phyloP scores from a whole-genome alignment of 2,888 invertebrate genomes.

The Agriopis leucophaearia region DNA sequence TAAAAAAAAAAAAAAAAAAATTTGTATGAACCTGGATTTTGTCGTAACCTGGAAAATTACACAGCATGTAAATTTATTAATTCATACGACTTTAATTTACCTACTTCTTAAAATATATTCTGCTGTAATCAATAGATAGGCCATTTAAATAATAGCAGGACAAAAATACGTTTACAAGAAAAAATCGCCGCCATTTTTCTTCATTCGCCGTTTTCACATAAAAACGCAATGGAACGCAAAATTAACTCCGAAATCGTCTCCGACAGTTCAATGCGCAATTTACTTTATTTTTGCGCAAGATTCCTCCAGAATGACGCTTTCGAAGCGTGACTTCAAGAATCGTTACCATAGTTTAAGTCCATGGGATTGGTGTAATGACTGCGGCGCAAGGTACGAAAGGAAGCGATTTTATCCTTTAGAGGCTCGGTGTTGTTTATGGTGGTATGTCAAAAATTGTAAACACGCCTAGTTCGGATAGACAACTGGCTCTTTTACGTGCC shows the following conservation, averaged over 20 bases:
- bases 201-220: conserved; percentile 45
- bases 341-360: conserved; percentile 65
- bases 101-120: not conserved
- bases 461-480: no score
- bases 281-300: conserved; percentile 57
- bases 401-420: not conserved
- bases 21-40: no score
- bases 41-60: no score
- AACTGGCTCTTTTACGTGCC: no score
- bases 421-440: no score
- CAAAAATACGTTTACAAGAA: conserved; percentile 2
- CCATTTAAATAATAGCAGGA: not conserved
- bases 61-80: no score
- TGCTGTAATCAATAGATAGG: not conserved
- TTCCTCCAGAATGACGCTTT: conserved; percentile 52
- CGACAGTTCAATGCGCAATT: conserved; percentile 54
- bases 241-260: conserved; percentile 46
- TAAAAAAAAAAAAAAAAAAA: no score
- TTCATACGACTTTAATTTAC: no score
- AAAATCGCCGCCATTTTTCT: conserved; percentile 42
- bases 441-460: no score
- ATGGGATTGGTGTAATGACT: conserved; percentile 57
- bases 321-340: conserved; percentile 61
- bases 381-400: conserved; percentile 40
- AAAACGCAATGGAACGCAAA: conserved; percentile 53